phyloP scores from a whole-genome alignment of 2,888 invertebrate species.

The Cremastobaeus sp. region DNA sequence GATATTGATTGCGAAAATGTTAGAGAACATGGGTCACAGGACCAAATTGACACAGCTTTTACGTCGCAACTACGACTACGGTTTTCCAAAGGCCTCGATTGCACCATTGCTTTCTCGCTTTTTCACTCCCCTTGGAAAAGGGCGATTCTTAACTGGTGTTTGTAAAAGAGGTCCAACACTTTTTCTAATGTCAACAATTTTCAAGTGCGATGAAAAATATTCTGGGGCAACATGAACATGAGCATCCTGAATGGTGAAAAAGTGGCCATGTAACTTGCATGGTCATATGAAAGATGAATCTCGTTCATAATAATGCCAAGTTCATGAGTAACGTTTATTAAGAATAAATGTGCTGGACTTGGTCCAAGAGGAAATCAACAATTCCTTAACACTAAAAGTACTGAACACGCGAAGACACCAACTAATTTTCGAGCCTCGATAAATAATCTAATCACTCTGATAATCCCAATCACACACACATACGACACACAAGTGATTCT shows the following conservation, averaged over 20 bases:
- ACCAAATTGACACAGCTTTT: constrained; percentile 59
- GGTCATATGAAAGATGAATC: too few species aligned
- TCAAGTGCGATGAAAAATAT: too few species aligned
- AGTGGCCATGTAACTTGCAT: too few species aligned
- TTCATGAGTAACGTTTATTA: constrained; percentile 40
- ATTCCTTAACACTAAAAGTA: constrained; percentile 28
- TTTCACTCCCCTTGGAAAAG: too few species aligned
- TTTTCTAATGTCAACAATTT: too few species aligned
- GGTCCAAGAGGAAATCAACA: constrained; percentile 32
- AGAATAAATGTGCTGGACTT: constrained; percentile 33
- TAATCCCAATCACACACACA: constrained; percentile 12
- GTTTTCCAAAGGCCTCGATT: constrained; percentile 8
- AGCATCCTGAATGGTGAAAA: too few species aligned
- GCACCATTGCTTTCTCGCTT: background rate
- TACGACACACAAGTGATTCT: background rate
- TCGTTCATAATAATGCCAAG: constrained; percentile 40
- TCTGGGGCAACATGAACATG: too few species aligned
- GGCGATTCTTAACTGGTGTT: too few species aligned
- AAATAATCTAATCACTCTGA: constrained; percentile 28
- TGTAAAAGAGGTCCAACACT: too few species aligned
- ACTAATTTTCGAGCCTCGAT: constrained; percentile 32
- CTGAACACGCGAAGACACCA: background rate
- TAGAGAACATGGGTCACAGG: constrained; percentile 61
- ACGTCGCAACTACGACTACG: constrained; percentile 43
- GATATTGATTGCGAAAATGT: constrained; percentile 64